Base-by-base conservation (phyloP, 1,140 invertebrate species). In the Caenorhabditis inopinata region DNA sequence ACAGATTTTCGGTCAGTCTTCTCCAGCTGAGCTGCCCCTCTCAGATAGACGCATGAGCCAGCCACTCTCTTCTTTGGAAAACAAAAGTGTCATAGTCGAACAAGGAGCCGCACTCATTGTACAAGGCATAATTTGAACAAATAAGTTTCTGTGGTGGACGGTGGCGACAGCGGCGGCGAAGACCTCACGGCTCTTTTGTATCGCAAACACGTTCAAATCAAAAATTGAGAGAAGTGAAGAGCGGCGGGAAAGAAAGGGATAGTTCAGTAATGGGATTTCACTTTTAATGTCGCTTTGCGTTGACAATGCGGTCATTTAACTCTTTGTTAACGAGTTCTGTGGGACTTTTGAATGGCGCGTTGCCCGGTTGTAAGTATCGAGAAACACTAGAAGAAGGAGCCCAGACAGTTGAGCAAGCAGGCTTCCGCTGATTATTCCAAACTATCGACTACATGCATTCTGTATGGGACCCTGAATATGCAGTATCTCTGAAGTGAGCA, bases 121-220 rank as follows among this genome's bases (percentile, higher is more conserved):
- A 68, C 58, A 68, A 68, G 58, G 16, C 58, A 68, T 68, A 68
- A 68, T 68, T 68, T 68, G 58, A 68, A 68, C 58, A 68, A 68
- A 68, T 68, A 68, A 68, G 29, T 68, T 68, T 42, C 29, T 68
- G 58, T 68, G 58, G 32, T 18, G 32, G 32, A 16, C 7, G 58
- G 51, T 14, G 51, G 5, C 27, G 25, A 7, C 38, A 42, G 51
- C 27, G 51, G 53, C 53, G 29, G 27, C n/a, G 58, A 68, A 68
- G 58, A 68, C 58, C 58, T 68, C 58, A 29, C 58, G 58, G 58
- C 58, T 68, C 58, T 68, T 68, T 68, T 68, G 58, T 68, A 68
- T 68, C 58, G 58, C 58, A 68, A 68, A 68, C 58, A 68, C 58
- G 58, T 68, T 68, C 58, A 68, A 68, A 68, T 53, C 49, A 25